phyloP scores from a whole-genome alignment of 2,113 vertebrate species.

The Vanacampus margaritifer region DNA sequence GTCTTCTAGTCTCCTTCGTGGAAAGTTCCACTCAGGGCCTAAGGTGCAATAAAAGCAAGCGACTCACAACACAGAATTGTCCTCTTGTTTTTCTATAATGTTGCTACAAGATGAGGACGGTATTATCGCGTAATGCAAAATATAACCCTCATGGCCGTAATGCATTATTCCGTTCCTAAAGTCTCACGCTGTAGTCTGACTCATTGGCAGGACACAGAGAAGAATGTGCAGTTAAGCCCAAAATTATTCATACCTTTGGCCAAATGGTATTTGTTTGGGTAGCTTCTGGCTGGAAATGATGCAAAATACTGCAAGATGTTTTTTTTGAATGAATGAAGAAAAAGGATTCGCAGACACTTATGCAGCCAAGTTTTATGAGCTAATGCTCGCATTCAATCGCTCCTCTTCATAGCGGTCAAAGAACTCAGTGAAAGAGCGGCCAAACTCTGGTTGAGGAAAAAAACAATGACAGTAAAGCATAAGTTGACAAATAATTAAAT shows the following conservation, averaged over 20 bases:
- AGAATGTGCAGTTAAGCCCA: background rate
- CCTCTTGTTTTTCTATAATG: background rate
- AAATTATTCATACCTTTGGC: background rate
- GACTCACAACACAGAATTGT: background rate
- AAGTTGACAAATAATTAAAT: no score
- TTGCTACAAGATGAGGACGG: background rate
- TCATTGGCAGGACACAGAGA: background rate
- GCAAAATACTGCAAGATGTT: background rate
- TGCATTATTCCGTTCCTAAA: background rate
- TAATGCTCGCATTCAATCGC: no score
- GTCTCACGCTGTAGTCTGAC: background rate
- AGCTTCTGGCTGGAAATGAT: constrained; percentile 4
- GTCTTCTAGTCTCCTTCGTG: constrained; percentile 25
- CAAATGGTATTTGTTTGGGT: background rate
- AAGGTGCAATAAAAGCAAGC: constrained; percentile 10
- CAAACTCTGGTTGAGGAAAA: no score
- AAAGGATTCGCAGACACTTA: background rate
- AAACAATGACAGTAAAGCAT: no score
- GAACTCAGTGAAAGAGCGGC: no score
- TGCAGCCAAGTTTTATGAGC: background rate
- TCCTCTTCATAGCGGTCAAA: no score
- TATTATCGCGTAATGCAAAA: background rate
- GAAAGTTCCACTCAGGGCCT: constrained; percentile 36
- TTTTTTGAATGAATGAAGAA: background rate
- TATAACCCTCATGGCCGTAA: background rate